Base-by-base conservation (phyloP, 2,888 invertebrate species). In the Andrena chrysosceles region DNA sequence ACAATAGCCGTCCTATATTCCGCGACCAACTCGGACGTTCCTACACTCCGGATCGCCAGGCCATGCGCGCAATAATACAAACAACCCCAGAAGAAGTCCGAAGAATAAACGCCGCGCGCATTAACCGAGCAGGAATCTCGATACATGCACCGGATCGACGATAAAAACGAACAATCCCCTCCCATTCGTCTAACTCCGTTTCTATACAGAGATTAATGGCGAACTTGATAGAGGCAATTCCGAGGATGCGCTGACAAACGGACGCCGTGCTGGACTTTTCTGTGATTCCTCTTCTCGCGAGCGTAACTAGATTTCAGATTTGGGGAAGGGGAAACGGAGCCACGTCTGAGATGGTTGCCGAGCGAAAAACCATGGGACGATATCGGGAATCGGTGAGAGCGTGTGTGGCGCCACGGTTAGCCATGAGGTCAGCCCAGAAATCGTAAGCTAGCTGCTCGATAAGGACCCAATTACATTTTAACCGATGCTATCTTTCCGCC, bases 401-500 rank as follows among this genome's bases (percentile, higher is more conserved):
- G 64, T 81, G 72, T 73, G 81, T 42, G 83, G 76, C 69, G 66
- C 42, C 26, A 31, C 33, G 78, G 54, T 54, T 13, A 60, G 26
- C 68, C 35, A 13, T 35, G 23, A 26, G 54, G 29, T 33, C 54
- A 23, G 64, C 42, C 62, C 66, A 81, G 83, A 83, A 82, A 82
- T 80, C 82, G 85, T 62, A 75, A 72, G 82, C 74, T 56, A 66
- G 59, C 63, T 48, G 85, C 88, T 90, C 89, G 91, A 92, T 92
- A 91, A 91, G 89, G 89, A 89, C 88, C 91, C 92, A 92, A 92
- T 93, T 93, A 91, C 87, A 87, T 89, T 90, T 89, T 81, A 71
- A 77, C 82, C 81, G 86, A 87, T 89, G 80, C 83, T 88, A 87
- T 89, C 88, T 85, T 76, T 63, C 56, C 23, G 70, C 76, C 78